Base-by-base conservation (phyloP, 2,113 vertebrate genomes). In the Macquaria australasica region DNA sequence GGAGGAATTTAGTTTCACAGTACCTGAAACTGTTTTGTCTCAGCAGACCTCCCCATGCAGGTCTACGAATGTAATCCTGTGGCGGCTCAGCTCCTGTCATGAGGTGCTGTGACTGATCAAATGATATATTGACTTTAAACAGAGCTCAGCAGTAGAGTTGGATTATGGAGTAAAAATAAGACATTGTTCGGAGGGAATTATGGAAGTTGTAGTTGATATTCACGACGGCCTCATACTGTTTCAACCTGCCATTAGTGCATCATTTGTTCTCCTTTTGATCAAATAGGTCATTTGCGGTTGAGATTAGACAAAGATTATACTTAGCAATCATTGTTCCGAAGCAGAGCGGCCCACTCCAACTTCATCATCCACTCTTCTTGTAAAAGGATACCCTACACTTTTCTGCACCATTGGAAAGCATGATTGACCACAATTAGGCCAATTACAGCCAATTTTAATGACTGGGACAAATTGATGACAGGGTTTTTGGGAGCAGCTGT, bases 391-490 rank as follows among this genome's bases (percentile, higher is more conserved):
- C 87, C 87, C 89, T 85, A 12, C 89, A 92, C 88, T 92, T 94
- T 92, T 94, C 92, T 76, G 90, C 91, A 77, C 90, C 86, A 82
- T 79, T 92, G 91, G 87, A 72, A 87, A 89, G 60, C 86, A 87
- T 91, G 90, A 95, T 87, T 92, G 93, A 89, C 89, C 85, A 68
- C 91, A 93, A 93, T 93, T 92, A 92, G 87, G 84, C 85, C 91
- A 92, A 94, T 94, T 92, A 89, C 83, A 89, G 90, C 56, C 87
- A 75, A 77, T 91, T 92, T 90, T 91, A 93, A 95, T 91, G 83
- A 91, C 84, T 74, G 55, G 74, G 89, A 94, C 93, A 95, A 93
- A 94, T 93, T 93, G 93, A 94, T 84, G 90, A 94, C 87, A 84
- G 86, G 67, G 84, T 90, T 92, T 89, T 91, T 89, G 79, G 68